phyloP scores from a whole-genome alignment of 2,888 invertebrate genomes.

The Stenolophus ochropezus region DNA sequence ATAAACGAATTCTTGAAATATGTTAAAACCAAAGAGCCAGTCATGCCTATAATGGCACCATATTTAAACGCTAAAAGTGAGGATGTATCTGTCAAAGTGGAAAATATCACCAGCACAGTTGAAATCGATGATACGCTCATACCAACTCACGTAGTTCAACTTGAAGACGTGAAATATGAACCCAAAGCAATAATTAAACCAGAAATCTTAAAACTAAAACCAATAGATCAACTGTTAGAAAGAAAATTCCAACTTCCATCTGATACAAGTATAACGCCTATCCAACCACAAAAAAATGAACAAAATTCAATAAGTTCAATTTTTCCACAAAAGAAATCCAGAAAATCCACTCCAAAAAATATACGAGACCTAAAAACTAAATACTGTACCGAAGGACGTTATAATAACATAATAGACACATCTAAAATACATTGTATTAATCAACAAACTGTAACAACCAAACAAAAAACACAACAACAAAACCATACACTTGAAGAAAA shows the following conservation, averaged over 20 bases:
- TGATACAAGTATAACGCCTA: neutral
- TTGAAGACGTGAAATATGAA: neutral
- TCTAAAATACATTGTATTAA: slow-evolving; percentile 39
- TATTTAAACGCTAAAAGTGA: no score
- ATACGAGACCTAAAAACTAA: slow-evolving; percentile 48
- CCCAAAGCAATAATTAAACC: neutral
- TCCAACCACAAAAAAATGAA: neutral
- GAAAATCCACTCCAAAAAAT: slow-evolving; percentile 49
- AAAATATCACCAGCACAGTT: neutral
- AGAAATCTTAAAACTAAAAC: neutral
- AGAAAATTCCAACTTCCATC: neutral
- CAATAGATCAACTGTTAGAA: neutral
- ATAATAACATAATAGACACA: slow-evolving; percentile 52
- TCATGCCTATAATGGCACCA: neutral
- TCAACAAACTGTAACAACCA: neutral
- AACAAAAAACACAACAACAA: no score
- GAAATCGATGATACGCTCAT: neutral
- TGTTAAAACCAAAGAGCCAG: slow-evolving; percentile 35
- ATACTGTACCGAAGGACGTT: slow-evolving; percentile 31
- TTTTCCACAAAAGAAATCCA: slow-evolving; percentile 30
- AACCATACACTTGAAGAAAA: no score
- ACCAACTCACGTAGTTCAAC: neutral
- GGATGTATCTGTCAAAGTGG: neutral
- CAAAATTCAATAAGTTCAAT: neutral
- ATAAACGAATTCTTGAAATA: slow-evolving; percentile 53